These are phyloP conservation scores for Hippopotamyrus pictus DNA, from an alignment of 2,797 vertebrate species.

Conservation along the genomic window DNA sequence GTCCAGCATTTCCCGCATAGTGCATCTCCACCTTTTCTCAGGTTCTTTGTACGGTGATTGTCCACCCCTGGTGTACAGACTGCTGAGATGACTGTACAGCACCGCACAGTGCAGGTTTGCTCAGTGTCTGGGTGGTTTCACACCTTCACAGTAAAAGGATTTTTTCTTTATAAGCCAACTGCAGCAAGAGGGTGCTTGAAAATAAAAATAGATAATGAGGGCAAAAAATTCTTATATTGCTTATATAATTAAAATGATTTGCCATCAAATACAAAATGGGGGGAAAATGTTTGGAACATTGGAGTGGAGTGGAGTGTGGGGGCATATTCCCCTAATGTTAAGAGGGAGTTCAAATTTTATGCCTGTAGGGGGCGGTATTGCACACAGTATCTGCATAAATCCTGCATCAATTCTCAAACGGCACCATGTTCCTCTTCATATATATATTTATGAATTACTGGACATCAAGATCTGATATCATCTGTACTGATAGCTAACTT, in stretches of 20 bases:
- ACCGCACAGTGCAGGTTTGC: not conserved
- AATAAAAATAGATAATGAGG: not conserved
- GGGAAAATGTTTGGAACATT: not conserved
- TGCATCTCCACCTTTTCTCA: not conserved
- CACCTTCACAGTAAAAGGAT: not conserved
- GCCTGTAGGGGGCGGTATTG: not conserved
- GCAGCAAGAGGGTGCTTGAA: not conserved
- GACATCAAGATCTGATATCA: not conserved
- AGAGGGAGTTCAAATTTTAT: not conserved
- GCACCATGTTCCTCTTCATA: not conserved
- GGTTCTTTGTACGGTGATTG: not conserved
- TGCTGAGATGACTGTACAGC: not conserved
- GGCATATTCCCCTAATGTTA: not conserved
- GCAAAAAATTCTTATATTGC: not conserved
- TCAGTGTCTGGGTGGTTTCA: not conserved
- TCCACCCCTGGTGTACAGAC: not conserved
- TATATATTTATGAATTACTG: not conserved
- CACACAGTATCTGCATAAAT: not conserved
- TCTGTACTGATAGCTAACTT: not conserved
- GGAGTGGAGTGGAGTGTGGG: not conserved
- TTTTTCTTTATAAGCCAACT: not conserved
- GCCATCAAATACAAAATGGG: not conserved
- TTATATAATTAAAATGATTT: not conserved
- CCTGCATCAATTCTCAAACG: not conserved
- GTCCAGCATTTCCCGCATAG: not conserved